Percentiles rank a stretch among this genome's conserved stretches.
Evolutionary conservation across 2,797 vertebrate genomes (phyloP).

Genomic region (Smutsia gigantea): DNA sequence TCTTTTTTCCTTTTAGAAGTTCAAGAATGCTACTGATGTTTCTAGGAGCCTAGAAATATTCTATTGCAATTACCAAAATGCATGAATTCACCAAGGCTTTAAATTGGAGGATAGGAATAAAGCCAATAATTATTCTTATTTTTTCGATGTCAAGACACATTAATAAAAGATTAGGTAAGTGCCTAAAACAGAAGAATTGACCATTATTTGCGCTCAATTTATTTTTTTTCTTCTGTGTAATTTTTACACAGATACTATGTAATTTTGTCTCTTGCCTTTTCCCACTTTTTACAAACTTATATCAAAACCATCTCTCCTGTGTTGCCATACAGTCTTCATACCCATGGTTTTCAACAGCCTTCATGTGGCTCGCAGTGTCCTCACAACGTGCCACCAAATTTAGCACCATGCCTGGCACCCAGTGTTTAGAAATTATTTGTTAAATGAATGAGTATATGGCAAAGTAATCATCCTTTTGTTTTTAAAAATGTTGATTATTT

Average conservation of each 20-base stretch:
- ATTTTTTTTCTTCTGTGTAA: background rate
- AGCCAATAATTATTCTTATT: background rate
- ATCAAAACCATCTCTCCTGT: slow-evolving; percentile 8
- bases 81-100: slow-evolving; percentile 43
- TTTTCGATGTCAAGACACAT: background rate
- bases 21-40: background rate
- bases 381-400: background rate
- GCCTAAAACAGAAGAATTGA: background rate
- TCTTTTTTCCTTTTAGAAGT: slow-evolving; percentile 46
- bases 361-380: background rate
- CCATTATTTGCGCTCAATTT: background rate
- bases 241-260: background rate
- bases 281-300: background rate
- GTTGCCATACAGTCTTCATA: background rate
- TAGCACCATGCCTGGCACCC: background rate
- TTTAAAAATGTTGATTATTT: slow-evolving; percentile 25
- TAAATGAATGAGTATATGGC: slow-evolving; percentile 34
- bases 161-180: background rate
- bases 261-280: slow-evolving; percentile 1
- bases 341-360: background rate
- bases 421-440: slow-evolving; percentile 47
- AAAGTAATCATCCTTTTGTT: slow-evolving; percentile 22
- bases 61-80: slow-evolving; percentile 53
- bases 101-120: slow-evolving; percentile 21
- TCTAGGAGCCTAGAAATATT: slow-evolving; percentile 49